Evolutionary conservation across 2,113 vertebrate genomes (phyloP).

Genomic region (Azemiops feae): DNA sequence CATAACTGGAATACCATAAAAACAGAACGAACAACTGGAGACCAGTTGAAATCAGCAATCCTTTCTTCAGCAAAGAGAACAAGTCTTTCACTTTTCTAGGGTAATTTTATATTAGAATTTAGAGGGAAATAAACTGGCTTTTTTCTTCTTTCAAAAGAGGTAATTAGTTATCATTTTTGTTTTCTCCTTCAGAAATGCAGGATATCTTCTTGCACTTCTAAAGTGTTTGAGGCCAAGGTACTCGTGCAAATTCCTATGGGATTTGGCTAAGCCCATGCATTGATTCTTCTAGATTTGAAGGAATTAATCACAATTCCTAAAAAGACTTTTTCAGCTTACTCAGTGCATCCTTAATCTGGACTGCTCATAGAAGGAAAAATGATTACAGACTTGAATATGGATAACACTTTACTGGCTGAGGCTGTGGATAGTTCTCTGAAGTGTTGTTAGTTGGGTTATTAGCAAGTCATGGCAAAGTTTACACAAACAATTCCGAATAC

Average conservation of each 20-base stretch:
- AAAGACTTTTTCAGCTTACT: background rate
- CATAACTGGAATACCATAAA: background rate
- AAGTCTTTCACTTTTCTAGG: background rate
- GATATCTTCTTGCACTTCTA: background rate
- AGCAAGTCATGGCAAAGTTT: background rate
- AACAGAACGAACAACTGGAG: background rate
- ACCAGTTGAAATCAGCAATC: background rate
- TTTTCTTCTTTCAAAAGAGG: background rate
- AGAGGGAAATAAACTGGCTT: background rate
- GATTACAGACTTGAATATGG: background rate
- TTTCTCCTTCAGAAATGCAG: background rate
- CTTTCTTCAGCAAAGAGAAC: background rate
- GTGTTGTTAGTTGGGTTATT: background rate
- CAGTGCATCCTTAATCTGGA: background rate
- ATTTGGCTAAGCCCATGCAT: background rate
- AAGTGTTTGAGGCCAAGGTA: too few relatives aligned
- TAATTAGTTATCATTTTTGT: background rate
- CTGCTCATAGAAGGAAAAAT: background rate
- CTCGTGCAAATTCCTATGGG: background rate
- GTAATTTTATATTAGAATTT: background rate
- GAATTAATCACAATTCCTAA: background rate
- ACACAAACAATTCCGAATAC: background rate
- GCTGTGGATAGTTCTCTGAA: background rate
- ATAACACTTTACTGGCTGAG: background rate
- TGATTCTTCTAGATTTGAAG: background rate